A percentile compares a stretch with the other conserved stretches of the same genome.
Conservation (phyloP, 2,113 vertebrate species). For the Campylorhamphus procurvoides region DNA sequence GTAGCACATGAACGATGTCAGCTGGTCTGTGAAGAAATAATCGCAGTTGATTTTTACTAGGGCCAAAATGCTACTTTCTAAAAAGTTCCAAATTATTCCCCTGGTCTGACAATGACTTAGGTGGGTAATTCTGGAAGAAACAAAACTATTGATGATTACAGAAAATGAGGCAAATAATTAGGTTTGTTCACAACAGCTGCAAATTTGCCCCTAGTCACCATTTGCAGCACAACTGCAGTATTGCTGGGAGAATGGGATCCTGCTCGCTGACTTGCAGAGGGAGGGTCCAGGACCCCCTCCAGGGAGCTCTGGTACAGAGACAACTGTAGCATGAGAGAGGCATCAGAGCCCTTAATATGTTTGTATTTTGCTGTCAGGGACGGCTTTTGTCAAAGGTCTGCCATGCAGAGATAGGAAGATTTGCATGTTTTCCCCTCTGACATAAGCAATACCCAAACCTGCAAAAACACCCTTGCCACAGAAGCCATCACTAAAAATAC, state of each 20-base stretch:
- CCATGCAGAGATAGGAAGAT: background rate
- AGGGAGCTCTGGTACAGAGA: background rate
- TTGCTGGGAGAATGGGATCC: background rate
- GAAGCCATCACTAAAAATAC: background rate
- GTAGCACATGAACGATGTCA: background rate
- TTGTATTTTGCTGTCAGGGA: background rate
- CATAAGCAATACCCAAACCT: background rate
- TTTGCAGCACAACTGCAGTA: background rate
- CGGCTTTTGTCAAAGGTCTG: slow-evolving; percentile 4
- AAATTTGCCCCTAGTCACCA: background rate
- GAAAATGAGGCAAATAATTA: background rate
- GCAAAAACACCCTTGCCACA: background rate
- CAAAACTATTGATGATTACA: background rate
- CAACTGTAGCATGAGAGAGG: background rate
- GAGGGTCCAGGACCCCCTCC: background rate
- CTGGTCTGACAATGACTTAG: background rate
- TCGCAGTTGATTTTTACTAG: background rate
- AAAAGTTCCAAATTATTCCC: background rate
- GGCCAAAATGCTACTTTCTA: background rate
- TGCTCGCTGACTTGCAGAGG: background rate
- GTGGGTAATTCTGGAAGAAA: background rate
- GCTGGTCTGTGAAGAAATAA: background rate
- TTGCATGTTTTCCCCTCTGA: slow-evolving; percentile 13
- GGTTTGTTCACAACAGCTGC: background rate
- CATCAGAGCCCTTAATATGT: background rate